Evolutionary conservation across 2,797 vertebrate species (phyloP), one percentile per base, ranked within the genome.

Genomic region (Sebastes kiyomatsui): DNA sequence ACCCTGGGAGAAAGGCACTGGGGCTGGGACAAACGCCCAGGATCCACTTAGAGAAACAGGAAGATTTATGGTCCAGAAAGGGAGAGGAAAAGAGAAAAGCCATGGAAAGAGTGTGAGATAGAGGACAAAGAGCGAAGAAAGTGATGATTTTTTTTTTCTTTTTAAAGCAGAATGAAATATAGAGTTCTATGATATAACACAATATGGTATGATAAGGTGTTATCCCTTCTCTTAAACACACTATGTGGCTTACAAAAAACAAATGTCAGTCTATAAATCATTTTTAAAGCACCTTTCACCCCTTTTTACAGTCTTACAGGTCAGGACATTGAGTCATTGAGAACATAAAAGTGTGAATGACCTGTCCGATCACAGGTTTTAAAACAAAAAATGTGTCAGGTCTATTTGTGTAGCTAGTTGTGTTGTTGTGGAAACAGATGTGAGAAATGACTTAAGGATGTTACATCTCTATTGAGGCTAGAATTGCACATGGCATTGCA

Each of bases 31-130:
- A 89, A 60, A 64, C 18, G 90, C 91, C 93, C 91, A 75, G 82
- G 89, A 95, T 90, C 90, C 91, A 93, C 90, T 95, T 94, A 93
- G 91, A 92, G 85, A 82, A 81, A 79, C 52, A 46, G 65, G 38
- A 77, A 90, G 90, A 93, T 95, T 92, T 92, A 93, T 87, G 60
- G 22, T 35, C 46, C 67, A 70, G 77, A 86, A 86, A 75, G 42
- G 22, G 76, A 74, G 70, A 75, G 67, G 61, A 76, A 67, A 86
- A 70, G 30, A 75, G 58, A 81, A 76, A 79, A 81, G 75, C 79
- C 72, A 75, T 16, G 38, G 58, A 71, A 52, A 82, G 64, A 67
- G 80, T 61, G 60, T 58, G 60, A 73, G 56, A 72, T 18, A 60
- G 56, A 81, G 58, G 61, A 80, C 38, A 14, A 66, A 59, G 64